Base-by-base conservation (phyloP, 2,797 vertebrate genomes). In the Chromobotia macracanthus region DNA sequence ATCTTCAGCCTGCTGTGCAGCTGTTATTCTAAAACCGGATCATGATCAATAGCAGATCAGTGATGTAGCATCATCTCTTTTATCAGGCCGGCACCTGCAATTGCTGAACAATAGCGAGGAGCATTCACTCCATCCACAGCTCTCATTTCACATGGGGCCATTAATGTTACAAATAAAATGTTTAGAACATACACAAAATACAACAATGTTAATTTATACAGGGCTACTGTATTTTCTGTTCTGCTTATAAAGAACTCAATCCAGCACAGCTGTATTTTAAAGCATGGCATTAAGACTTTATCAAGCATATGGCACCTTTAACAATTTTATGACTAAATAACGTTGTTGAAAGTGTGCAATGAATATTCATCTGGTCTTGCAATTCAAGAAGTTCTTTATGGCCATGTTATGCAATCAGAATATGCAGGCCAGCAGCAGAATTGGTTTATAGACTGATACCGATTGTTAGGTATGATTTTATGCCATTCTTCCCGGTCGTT, bases 1-100 rank as follows among this genome's bases (percentile, higher is more conserved):
- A 74, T 63, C 73, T 18, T 55, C 25, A 9, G 25, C 46, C 46
- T 79, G 48, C 56, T 44, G 61, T 50, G 72, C 56, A 51, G 46
- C 48, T 75, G 71, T 77, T 75, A 80, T 10, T 69, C 64, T 48
- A 56, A 81, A 81, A 82, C 72, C 53, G 71, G 46, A 71, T 15
- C 66, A n/a, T 31, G 51, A 82, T 82, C 80, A 79, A 81, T 83
- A 81, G 38, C 15, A 18, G 15, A 75, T 80, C 81, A 71, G 25
- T 53, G 31, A 56, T n/a, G 63, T 41, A 16, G 18, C 11, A 71
- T 79, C 82, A 68, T 72, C 69, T 73, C 31, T 72, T 77, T 82
- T 80, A 74, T 8, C 16, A 10, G 23, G 12, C 41, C 35, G 50
- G 35, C 28, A 67, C 65, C 56, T 81, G 71, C 75, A 35, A 67